A percentile compares a stretch with the other conserved stretches of the same genome.
These are phyloP conservation scores for Odontothrips loti DNA, from an alignment of 2,888 invertebrate genomes.

Conservation along the genomic window DNA sequence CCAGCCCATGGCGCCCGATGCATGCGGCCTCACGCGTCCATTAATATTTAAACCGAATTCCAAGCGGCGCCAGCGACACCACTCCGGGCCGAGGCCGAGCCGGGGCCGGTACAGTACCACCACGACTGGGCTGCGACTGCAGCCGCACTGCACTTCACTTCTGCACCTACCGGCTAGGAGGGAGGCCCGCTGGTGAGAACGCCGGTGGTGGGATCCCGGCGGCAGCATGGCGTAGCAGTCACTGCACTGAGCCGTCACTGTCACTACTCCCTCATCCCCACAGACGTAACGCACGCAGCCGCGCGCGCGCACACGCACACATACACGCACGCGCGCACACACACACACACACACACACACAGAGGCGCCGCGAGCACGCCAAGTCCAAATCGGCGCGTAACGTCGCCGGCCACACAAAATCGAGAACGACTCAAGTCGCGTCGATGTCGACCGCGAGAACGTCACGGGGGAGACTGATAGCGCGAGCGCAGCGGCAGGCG, in stretches of 20 bases:
- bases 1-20: not conserved
- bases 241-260: not conserved
- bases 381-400: too few species aligned
- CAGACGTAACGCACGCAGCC: not conserved
- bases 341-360: too few species aligned
- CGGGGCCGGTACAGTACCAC: not conserved
- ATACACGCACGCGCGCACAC: not conserved
- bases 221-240: not conserved
- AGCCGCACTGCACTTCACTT: not conserved
- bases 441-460: too few species aligned
- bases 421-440: too few species aligned
- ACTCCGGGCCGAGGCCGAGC: not conserved
- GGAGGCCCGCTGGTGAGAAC: not conserved
- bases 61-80: not conserved
- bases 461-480: not conserved
- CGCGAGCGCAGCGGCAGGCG: not conserved
- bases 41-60: constrained; percentile 21
- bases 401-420: too few species aligned
- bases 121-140: not conserved
- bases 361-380: too few species aligned
- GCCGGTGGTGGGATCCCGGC: constrained; percentile 8
- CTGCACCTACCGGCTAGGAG: not conserved
- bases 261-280: not conserved
- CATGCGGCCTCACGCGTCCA: not conserved
- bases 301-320: not conserved